Conservation (phyloP, 2,888 invertebrate species). For the Nomada flava region DNA sequence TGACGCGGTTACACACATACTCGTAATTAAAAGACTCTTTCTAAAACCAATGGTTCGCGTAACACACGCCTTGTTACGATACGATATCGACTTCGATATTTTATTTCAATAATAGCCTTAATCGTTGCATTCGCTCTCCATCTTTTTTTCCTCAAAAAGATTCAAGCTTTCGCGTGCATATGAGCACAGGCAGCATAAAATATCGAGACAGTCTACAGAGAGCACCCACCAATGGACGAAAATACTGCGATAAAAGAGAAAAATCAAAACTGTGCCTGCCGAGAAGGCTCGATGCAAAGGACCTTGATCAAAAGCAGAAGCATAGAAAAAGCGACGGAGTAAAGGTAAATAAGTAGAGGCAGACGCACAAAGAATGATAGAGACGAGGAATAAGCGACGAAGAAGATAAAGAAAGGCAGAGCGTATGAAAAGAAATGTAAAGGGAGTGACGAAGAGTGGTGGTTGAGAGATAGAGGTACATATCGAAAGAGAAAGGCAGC, state of each 20-base stretch:
- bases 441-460: constrained; percentile 48
- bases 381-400: neutral
- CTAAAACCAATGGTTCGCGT: neutral
- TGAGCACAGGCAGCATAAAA: neutral
- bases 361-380: neutral
- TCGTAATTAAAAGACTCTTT: constrained; percentile 11
- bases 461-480: constrained; percentile 53
- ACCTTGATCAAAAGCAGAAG: neutral
- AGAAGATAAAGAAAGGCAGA: constrained; percentile 17
- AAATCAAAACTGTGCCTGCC: neutral
- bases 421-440: constrained; percentile 48
- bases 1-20: neutral
- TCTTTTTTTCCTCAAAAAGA: neutral
- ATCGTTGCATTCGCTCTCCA: neutral
- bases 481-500: constrained; percentile 58
- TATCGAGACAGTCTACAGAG: neutral
- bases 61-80: too few relatives aligned
- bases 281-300: neutral
- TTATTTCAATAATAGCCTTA: neutral
- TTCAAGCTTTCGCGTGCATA: neutral
- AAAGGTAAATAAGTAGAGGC: constrained; percentile 7
- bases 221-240: neutral
- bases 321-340: neutral
- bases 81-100: neutral
- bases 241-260: neutral